phyloP scores from a whole-genome alignment of 2,797 vertebrate species.

The Bucorvus abyssinicus region DNA sequence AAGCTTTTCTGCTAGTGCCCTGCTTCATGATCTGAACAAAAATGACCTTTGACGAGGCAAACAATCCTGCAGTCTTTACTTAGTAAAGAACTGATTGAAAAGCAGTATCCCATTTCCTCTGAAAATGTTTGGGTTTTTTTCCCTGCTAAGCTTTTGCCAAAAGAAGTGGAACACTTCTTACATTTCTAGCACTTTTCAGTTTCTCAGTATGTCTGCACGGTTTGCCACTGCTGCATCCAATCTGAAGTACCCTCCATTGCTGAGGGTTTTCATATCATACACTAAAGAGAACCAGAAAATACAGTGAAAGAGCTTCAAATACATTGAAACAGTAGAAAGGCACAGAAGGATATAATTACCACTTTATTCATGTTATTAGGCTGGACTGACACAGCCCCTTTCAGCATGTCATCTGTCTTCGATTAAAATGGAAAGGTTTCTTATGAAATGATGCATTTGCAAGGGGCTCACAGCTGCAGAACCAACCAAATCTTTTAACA shows the following conservation, averaged over 20 bases:
- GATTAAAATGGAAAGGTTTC: background rate
- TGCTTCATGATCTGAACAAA: background rate
- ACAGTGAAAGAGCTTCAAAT: background rate
- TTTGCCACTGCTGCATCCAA: background rate
- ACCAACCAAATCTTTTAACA: background rate
- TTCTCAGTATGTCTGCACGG: background rate
- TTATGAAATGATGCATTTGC: background rate
- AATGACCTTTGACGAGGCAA: background rate
- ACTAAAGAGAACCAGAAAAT: background rate
- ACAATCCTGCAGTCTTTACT: background rate
- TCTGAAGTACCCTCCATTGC: background rate
- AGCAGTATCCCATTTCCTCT: background rate
- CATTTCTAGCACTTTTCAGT: background rate
- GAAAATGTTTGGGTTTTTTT: background rate
- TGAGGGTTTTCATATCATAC: background rate
- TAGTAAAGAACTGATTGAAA: background rate
- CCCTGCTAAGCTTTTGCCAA: background rate
- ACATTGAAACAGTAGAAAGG: background rate
- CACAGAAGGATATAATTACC: slow-evolving; percentile 4
- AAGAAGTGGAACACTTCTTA: background rate
- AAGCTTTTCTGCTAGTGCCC: background rate
- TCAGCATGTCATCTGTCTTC: background rate
- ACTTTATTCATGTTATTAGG: background rate
- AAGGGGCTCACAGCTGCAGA: background rate
- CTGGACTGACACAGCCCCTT: background rate